Percentiles rank a stretch among this genome's conserved stretches.
Evolutionary conservation across 2,888 invertebrate genomes (phyloP).

Genomic region (Phengaris arion): DNA sequence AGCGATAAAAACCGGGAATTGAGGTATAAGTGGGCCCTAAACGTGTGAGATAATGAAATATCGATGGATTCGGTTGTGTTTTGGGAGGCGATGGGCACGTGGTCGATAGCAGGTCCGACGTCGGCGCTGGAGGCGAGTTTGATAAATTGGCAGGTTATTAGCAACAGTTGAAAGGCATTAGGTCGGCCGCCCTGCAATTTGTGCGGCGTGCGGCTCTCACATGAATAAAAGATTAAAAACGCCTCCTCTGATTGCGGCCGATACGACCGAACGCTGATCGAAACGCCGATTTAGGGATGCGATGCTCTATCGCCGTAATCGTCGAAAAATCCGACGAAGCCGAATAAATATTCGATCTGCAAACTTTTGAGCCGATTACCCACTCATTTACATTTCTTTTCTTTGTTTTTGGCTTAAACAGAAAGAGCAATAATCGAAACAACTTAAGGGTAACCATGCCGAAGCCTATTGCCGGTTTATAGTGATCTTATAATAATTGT

Average conservation of each 20-base stretch:
- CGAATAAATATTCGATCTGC: conserved; percentile 41
- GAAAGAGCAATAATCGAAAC: not conserved
- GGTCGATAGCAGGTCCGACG: conserved; percentile 23
- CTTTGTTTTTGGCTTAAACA: not conserved
- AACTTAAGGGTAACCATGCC: too few species aligned
- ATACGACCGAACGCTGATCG: conserved; percentile 57
- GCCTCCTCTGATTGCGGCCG: conserved; percentile 63
- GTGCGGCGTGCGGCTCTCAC: conserved; percentile 58
- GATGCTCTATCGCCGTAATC: conserved; percentile 46
- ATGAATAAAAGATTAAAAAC: conserved; percentile 75
- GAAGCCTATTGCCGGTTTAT: not conserved
- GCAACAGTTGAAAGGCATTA: conserved; percentile 80
- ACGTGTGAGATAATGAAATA: conserved; percentile 16
- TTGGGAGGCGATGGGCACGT: conserved; percentile 26
- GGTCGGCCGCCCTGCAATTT: conserved; percentile 77
- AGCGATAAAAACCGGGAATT: conserved; percentile 8
- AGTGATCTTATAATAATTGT: not conserved
- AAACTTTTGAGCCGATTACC: conserved; percentile 30
- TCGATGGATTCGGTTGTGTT: conserved; percentile 5
- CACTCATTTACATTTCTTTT: not conserved
- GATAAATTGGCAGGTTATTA: conserved; percentile 80
- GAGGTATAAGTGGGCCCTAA: conserved; percentile 1
- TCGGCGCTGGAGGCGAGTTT: conserved; percentile 60
- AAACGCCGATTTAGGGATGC: conserved; percentile 51
- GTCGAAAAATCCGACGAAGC: conserved; percentile 45